Evolutionary conservation across 2,888 invertebrate species (phyloP), one percentile per base, ranked within the genome.

Genomic region (Eristalis tenax): DNA sequence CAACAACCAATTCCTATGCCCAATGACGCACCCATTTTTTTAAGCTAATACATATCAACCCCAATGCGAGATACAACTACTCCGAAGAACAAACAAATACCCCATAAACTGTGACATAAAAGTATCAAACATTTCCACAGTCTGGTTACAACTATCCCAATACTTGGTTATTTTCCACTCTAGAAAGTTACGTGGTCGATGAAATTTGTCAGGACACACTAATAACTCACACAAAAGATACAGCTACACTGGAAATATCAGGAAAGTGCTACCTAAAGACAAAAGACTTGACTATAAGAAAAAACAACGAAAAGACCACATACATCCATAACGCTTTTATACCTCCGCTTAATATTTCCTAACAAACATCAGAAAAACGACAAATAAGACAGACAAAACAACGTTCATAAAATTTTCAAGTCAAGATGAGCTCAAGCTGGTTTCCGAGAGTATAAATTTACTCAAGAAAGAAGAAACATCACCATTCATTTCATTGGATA

Each of bases 1-100:
- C 18, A 28, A 73, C 5, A 43, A 73, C 26, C 40, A 15, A 26
- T 73, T 63, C 5, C n/a, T 73, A 43, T 73, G 73, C 22, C 73
- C 63, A 43, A 40, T 73, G 73, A 35, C 40, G 43, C 63, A 73
- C 63, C 61, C 71, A 15, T 23, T 71, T 22, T 71, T 71, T 32
- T 40, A 61, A 40, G n/a, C 59, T 18, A 71, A 73, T 40, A 32
- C 63, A 43, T 26, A 73, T 18, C 40, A 65, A 22, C 64, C 10
- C 18, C 10, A 38, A 28, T 65, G 38, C 23, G 64, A 65, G 18
- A 22, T 65, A n/a, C n/a, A 65, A 18, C 18, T 65, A 38, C 22
- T 65, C 15, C 32, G 35, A 65, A 18, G 22, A n/a, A 65, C 38
- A 15, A 38, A 13, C 15, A 35, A 4, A 22, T 18, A 32, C n/a